phyloP scores from a whole-genome alignment of 2,888 invertebrate species.

The Metallyticus violacea region DNA sequence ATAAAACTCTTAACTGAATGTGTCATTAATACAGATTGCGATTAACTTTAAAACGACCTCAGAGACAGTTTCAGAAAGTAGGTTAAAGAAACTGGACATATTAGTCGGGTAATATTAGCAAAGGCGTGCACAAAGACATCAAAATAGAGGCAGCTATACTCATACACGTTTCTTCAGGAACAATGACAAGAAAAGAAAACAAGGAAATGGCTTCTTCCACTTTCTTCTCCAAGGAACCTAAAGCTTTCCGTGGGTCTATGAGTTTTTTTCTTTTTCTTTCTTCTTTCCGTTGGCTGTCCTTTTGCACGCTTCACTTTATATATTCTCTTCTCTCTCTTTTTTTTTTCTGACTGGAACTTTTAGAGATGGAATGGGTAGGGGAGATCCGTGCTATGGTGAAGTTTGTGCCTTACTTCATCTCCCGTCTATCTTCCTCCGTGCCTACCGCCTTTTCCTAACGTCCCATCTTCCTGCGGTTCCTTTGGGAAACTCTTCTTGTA shows the following conservation, averaged over 20 bases:
- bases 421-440: not conserved
- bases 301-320: not conserved
- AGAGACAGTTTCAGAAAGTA: not conserved
- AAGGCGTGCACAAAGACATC: not conserved
- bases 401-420: slow-evolving; percentile 10
- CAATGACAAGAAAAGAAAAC: not conserved
- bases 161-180: not conserved
- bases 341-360: not conserved
- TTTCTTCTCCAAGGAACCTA: not conserved
- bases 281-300: not conserved
- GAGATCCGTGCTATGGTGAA: not conserved
- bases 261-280: not conserved
- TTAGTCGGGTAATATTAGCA: too few species aligned
- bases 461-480: slow-evolving; percentile 9
- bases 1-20: too few species aligned
- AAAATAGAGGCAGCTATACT: not conserved
- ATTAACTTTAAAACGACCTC: too few species aligned
- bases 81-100: not conserved
- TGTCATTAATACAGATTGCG: too few species aligned
- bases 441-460: not conserved
- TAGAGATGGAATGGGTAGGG: not conserved
- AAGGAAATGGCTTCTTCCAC: slow-evolving; percentile 19
- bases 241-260: slow-evolving; percentile 1
- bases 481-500: slow-evolving; percentile 7
- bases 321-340: not conserved